Conservation (phyloP, 2,888 invertebrate genomes). For the Hypolimnas misippus region DNA sequence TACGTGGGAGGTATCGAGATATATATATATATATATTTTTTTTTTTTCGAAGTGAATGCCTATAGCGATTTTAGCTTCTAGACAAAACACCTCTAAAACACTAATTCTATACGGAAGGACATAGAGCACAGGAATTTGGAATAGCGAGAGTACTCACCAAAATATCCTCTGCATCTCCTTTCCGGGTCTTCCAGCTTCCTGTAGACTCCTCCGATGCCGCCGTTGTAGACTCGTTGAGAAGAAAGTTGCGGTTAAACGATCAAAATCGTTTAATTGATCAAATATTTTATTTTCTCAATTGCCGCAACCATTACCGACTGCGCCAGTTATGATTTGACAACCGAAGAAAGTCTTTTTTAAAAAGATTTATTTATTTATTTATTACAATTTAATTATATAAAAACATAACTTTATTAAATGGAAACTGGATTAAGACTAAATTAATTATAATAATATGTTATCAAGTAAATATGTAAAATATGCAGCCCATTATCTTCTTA, state of each 20-base stretch:
- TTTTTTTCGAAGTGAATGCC: background rate
- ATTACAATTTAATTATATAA: no score
- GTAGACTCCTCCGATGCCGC: conserved; percentile 7
- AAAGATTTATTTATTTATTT: background rate
- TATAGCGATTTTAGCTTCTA: conserved; percentile 2
- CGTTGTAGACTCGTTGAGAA: conserved; percentile 6
- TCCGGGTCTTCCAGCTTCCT: background rate
- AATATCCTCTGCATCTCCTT: background rate
- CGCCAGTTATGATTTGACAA: background rate
- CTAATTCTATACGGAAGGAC: conserved; percentile 3
- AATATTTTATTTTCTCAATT: conserved; percentile 2
- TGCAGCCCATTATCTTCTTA: no score
- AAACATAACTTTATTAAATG: no score
- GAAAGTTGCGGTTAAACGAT: no score
- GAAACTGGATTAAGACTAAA: no score
- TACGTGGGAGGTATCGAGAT: no score
- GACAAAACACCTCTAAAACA: background rate
- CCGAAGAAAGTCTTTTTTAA: background rate
- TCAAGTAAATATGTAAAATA: no score
- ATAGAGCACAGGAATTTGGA: conserved; percentile 4
- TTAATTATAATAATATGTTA: no score
- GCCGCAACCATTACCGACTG: conserved; percentile 2
- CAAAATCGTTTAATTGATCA: background rate
- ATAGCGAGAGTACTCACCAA: conserved; percentile 1
- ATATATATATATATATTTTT: background rate